Evolutionary conservation across 2,888 invertebrate genomes (phyloP), one percentile per base, ranked within the genome.

Genomic region (Caenorhabditis uteleia): DNA sequence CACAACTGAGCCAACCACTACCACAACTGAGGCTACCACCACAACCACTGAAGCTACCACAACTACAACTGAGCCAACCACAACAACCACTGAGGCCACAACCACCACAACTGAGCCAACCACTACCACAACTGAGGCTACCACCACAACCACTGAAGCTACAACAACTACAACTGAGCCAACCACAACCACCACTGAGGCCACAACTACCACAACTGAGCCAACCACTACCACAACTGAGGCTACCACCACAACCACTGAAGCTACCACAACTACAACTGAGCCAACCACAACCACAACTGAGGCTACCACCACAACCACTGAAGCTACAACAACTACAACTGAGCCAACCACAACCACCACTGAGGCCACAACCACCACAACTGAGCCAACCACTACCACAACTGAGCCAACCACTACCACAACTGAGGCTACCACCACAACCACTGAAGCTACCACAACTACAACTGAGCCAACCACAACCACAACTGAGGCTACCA

Each of bases 381-480:
- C 49, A 12, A 21, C 20, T 21, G 39, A 20, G 6, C 39, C 39
- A 16, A 39, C 39, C 16, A 39, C 39, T 3, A 39, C 39, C 14
- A 39, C 39, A 6, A 23, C 20, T 21, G 39, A n/a, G 3, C 14
- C 39, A 7, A 49, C 49, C 8, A 23, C 39, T 2, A 49, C 49
- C 16, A 39, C 39, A 14, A 23, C 20, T 8, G 39, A 20, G 6
- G 7, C 39, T 8, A 39, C 39, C 16, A 39, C 49, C 4, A 38
- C 36, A 3, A 36, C 49, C 4, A 39, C 38, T n/a, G 23, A 21
- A 14, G 3, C 21, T 8, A 39, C 39, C 7, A 39, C 39, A n/a
- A 34, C 48, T 25, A 43, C 51, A 18, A 53, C 45, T 12, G 44
- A n/a, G 20, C 29, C 44, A 7, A 26, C 60, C 3, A 55, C 60